These are phyloP conservation scores for Periophthalmodon schlosseri DNA, from an alignment of 2,113 vertebrate genomes.

Conservation along the genomic window DNA sequence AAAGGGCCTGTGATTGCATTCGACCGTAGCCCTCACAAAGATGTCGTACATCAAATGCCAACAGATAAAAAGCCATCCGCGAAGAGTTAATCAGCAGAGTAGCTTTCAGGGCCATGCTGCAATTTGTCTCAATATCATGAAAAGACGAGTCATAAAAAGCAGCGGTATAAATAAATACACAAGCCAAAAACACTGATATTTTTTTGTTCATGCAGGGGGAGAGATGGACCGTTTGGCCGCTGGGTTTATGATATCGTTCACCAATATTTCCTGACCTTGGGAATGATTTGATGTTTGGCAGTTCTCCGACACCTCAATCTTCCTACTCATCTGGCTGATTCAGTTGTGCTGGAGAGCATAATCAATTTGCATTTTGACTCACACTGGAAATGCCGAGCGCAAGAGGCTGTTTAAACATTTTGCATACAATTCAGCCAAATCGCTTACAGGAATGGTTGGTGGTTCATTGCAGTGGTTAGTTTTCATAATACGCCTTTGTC, in stretches of 20 bases:
- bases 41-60: constrained; percentile 80
- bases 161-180: constrained; percentile 54
- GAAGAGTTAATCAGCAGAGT: constrained; percentile 81
- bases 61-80: constrained; percentile 77
- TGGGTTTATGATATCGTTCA: constrained; percentile 43
- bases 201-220: constrained; percentile 31
- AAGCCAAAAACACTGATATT: constrained; percentile 23
- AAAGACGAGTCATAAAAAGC: constrained; percentile 63
- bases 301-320: constrained; percentile 10
- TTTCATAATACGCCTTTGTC: constrained; percentile 37
- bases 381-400: constrained; percentile 18
- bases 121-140: constrained; percentile 79
- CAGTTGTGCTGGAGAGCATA: constrained; percentile 30
- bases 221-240: constrained; percentile 17
- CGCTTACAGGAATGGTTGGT: constrained; percentile 30
- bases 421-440: constrained; percentile 39
- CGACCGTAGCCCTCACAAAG: constrained; percentile 76
- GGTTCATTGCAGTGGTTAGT: constrained; percentile 23
- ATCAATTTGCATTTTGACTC: constrained; percentile 48
- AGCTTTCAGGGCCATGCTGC: constrained; percentile 67
- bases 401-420: constrained; percentile 45
- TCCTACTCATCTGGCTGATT: constrained; percentile 31
- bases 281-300: constrained; percentile 12
- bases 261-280: constrained; percentile 61
- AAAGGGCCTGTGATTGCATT: constrained; percentile 80